Base-by-base conservation (phyloP, 2,888 invertebrate species). In the Aproaerema taeniolella region DNA sequence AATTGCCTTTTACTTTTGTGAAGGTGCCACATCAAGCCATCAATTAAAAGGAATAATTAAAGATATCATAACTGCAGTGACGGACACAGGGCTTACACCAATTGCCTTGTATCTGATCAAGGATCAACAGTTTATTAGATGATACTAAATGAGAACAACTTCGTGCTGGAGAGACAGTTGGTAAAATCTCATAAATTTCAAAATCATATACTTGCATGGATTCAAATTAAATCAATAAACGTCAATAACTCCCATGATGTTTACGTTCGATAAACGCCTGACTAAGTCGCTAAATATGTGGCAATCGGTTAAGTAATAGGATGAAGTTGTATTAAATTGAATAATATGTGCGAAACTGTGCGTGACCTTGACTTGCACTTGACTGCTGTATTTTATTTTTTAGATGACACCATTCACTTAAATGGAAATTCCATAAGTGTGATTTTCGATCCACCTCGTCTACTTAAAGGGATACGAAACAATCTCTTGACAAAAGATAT, bases 401-500 rank as follows among this genome's bases (percentile, higher is more conserved):
- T 13, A 31, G 31, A 31, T 31, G 14, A 13, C 12, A 31, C 31
- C 13, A 31, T 31, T 6, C 12, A 31, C 13, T 31, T 31, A 11
- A 31, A 13, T 31, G 31, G 31, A 12, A 31, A 31, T 13, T 13
- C 31, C 3, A 13, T 31, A 7, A 31, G 31, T 17, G 32, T 32
- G 7, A n/a, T 32, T n/a, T 39, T 14, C 33, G 39, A 43, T 13
- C 43, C 43, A 12, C 39, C 43, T n/a, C 43, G 39, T 17, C 25
- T 43, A 4, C 17, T 43, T 13, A 43, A 43, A 36, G 43, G 43
- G n/a, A 31, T 43, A n/a, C 26, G 42, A 1, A 43, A 43, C 14
- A 43, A 43, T 11, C 36, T 35, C 4, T 15, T 43, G 8, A 36
- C 31, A 7, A 43, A 43, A 20, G 24, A 43, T 15, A 16, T 43